Percentiles rank a stretch among this genome's conserved stretches.
These are phyloP conservation scores for Gonioctena quinquepunctata DNA, from an alignment of 1,140 invertebrate species.

Conservation along the genomic window DNA sequence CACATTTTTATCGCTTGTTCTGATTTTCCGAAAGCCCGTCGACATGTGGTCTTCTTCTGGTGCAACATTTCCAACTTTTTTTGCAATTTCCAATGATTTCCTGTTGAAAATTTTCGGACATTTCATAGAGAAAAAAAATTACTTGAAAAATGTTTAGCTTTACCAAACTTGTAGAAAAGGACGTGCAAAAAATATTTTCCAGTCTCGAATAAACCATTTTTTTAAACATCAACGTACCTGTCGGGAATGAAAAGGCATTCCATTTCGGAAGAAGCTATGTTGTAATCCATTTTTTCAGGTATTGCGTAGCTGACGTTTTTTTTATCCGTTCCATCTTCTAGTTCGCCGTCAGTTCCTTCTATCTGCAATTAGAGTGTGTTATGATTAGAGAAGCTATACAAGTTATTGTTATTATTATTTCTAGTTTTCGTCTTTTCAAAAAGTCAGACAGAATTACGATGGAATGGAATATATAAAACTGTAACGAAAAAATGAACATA, in stretches of 20 bases:
- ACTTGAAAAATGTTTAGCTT: too few relatives aligned
- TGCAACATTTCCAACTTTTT: background rate
- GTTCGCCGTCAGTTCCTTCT: too few relatives aligned
- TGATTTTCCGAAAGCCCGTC: background rate
- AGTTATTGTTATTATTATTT: too few relatives aligned
- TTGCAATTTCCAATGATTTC: background rate
- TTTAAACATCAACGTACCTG: constrained; percentile 15
- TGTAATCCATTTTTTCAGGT: constrained; percentile 7
- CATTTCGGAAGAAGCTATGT: constrained; percentile 18
- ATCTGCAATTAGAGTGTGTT: too few relatives aligned
- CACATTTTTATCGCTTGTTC: background rate
- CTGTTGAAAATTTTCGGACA: too few relatives aligned
- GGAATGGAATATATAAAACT: too few relatives aligned
- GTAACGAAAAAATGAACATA: too few relatives aligned
- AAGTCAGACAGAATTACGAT: too few relatives aligned
- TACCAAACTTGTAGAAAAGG: too few relatives aligned
- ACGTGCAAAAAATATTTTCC: background rate
- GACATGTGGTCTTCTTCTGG: background rate
- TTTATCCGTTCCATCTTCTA: background rate
- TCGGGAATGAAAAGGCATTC: constrained; percentile 19
- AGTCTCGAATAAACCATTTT: background rate
- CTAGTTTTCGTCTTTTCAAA: too few relatives aligned
- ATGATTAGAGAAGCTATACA: too few relatives aligned
- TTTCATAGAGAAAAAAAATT: too few relatives aligned
- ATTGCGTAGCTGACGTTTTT: background rate